Conservation (phyloP, 2,888 invertebrate species). For the Polyommatus icarus region DNA sequence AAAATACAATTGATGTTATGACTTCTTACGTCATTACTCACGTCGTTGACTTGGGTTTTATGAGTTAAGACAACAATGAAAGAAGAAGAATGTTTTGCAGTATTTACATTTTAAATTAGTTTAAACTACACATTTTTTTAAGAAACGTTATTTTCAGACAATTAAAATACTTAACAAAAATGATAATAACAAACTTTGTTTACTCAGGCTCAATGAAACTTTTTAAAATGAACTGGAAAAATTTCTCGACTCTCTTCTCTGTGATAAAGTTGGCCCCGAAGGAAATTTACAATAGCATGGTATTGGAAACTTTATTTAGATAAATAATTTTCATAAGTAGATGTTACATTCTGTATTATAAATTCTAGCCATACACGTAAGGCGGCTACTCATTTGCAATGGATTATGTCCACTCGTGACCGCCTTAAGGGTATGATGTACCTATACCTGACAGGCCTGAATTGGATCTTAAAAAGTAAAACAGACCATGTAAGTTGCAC, state of each 20-base stretch:
- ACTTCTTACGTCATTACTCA: too few species aligned
- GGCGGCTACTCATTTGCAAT: too few species aligned
- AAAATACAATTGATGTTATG: too few species aligned
- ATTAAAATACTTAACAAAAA: slow-evolving; percentile 39
- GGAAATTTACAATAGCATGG: slow-evolving; percentile 53
- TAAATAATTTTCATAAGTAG: not conserved
- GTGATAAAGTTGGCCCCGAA: slow-evolving; percentile 51
- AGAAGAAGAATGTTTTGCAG: too few species aligned
- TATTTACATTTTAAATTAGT: too few species aligned
- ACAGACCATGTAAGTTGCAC: not conserved
- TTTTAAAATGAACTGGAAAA: slow-evolving; percentile 55
- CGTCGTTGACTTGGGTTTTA: too few species aligned
- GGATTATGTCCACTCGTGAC: too few species aligned
- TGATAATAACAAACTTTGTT: slow-evolving; percentile 54
- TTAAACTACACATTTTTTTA: too few species aligned
- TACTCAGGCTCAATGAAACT: slow-evolving; percentile 48
- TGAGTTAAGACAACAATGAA: too few species aligned
- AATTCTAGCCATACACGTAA: not conserved
- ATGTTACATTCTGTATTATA: not conserved
- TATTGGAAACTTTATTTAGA: slow-evolving; percentile 40
- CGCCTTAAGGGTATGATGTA: too few species aligned
- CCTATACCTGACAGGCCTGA: too few species aligned
- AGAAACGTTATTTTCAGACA: not conserved
- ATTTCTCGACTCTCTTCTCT: slow-evolving; percentile 50
- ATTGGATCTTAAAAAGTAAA: not conserved